Evolutionary conservation across 2,797 vertebrate genomes (phyloP).

Genomic region (Lepilemur ruficaudatus): DNA sequence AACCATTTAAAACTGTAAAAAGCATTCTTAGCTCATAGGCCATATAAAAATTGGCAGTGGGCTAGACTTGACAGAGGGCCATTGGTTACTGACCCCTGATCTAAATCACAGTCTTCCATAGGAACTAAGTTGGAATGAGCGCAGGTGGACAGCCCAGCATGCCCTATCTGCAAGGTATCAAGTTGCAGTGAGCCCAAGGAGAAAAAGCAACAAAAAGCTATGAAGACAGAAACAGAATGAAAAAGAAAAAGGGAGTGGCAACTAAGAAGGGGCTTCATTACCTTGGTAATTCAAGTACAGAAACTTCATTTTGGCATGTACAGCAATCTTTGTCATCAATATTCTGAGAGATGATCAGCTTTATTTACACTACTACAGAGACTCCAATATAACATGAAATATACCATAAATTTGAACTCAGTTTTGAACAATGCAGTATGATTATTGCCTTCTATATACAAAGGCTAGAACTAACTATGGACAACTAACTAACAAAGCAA

Average conservation of each 20-base stretch:
- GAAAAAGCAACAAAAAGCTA: neutral
- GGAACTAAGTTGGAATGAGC: neutral
- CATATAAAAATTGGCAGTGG: neutral
- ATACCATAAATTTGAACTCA: neutral
- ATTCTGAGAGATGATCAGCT: neutral
- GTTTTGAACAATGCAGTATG: neutral
- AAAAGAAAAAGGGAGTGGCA: too few species aligned
- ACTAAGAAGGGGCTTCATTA: neutral
- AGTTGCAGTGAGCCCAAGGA: neutral
- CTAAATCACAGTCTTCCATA: neutral
- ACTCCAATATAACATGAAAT: neutral
- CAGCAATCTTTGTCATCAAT: neutral
- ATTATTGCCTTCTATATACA: neutral
- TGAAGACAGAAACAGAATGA: neutral
- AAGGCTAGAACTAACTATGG: neutral
- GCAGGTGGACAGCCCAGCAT: neutral
- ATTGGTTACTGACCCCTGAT: neutral
- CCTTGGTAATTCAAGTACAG: neutral
- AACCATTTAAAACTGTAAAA: neutral
- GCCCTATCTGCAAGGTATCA: neutral
- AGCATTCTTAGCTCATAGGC: neutral
- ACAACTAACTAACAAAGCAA: neutral
- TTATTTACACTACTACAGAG: neutral
- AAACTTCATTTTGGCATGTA: neutral
- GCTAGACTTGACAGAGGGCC: neutral